Percentiles rank a stretch among this genome's conserved stretches.
Evolutionary conservation across 2,888 invertebrate genomes (phyloP).

Genomic region (Steinernema carpocapsae): DNA sequence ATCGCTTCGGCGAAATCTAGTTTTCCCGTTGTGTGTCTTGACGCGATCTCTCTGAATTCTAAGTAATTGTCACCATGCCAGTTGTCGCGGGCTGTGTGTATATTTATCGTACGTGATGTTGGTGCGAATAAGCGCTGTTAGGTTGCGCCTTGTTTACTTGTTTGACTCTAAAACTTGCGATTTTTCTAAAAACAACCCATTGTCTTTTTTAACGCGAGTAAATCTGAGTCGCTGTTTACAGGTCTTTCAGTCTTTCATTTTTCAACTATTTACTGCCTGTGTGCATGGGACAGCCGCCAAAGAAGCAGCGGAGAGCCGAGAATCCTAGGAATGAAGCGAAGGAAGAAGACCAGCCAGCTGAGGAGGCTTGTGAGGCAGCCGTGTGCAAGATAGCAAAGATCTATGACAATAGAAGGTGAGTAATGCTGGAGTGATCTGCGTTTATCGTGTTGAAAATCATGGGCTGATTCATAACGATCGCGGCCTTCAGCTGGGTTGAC

Average conservation of each 20-base stretch:
- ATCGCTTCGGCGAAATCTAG: too few species aligned
- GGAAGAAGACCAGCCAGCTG: neutral
- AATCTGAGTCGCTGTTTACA: neutral
- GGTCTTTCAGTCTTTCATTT: conserved; percentile 17
- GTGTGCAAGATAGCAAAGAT: neutral
- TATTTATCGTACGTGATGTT: neutral
- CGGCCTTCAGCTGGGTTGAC: too few species aligned
- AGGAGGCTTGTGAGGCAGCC: conserved; percentile 12
- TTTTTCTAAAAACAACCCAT: too few species aligned
- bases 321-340: neutral
- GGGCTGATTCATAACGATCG: too few species aligned
- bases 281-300: conserved; percentile 32
- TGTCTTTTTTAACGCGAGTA: neutral
- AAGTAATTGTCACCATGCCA: conserved; percentile 31
- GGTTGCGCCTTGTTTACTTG: neutral
- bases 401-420: neutral
- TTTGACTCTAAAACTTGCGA: neutral
- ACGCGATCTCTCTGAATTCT: conserved; percentile 18
- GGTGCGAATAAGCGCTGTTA: neutral
- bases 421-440: neutral
- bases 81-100: conserved; percentile 15
- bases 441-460: too few species aligned
- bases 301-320: neutral
- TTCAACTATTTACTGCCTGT: conserved; percentile 32
- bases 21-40: neutral